Base-by-base conservation (phyloP, 37 sponge, comb jelly and placozoan species). In the Eunapius fragilis region DNA sequence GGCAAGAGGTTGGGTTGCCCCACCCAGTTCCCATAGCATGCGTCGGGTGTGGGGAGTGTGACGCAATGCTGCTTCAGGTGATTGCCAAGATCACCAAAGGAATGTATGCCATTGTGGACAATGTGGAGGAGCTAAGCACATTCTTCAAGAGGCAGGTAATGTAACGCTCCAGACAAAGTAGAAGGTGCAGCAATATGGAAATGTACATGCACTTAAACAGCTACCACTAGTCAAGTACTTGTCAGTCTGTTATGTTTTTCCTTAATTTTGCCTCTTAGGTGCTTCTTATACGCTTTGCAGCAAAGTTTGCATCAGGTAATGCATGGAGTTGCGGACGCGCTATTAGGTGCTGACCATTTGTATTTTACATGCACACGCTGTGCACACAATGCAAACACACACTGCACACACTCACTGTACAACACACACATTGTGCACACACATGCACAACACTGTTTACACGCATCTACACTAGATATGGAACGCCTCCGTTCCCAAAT, bases 31-130 rank as follows among this genome's bases (percentile, higher is more conserved):
- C 89, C 35, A 83, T 88, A 33, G 89, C 89, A 2, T 88, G 89
- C 58, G 89, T 88, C 13, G 89, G 89, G 31, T 88, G 89, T 77
- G 89, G 89, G 1, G 84, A 25, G 31, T 88, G 89, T 83, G 89
- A 88, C 28, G 28, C 71, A 0, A 50, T 24, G 35, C 84, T 88
- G 71, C 84, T 88, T 11, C 68, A 88, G n/a, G 48, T 47, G n/a
- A 88, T 88, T 67, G 84, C 89, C 38, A 75, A 75, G 28, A 36
- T 83, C 74, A 88, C 89, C 36, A 88, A 83, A 2, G 84, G 89
- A 12, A 88, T 88, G 89, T 76, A 69, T 69, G 89, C 85, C 77
- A 83, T 88, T 13, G 89, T 88, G 14, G 78, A 31, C 23, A 75
- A 88, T 76, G 72, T 88, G 25, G 41, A 22, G 33, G 84, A 88